Base-by-base conservation (phyloP, 2,888 invertebrate species). In the Andrena chrysosceles region DNA sequence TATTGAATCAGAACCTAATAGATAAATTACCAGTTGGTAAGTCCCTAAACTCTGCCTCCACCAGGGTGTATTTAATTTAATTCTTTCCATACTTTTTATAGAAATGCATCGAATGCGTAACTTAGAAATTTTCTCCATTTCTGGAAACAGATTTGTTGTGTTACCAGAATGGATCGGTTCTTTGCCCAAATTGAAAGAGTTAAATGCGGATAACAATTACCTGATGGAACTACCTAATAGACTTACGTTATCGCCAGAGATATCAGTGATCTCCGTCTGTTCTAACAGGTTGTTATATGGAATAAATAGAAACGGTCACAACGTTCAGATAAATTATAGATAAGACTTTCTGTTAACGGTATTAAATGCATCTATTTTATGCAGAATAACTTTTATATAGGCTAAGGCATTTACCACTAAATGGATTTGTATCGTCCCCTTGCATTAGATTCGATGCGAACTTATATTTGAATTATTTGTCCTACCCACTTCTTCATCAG, bases 91-190 rank as follows among this genome's bases (percentile, higher is more conserved):
- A 52, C 70, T 31, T 42, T 52, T 80, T 80, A 62, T 83, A 93
- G 93, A 91, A 68, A 87, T 93, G 86, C 86, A 82, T 56, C 70
- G 82, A 64, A 83, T 93, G 66, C 81, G 84, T 59, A 91, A 88
- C 81, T 87, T 93, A 31, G 90, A 90, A 79, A 85, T 84, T 48
- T 83, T 93, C 10, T 92, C 90, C 35, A 77, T 93, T 20, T 89
- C 89, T 76, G 87, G 87, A 67, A 93, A 93, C 78, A 88, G 89
- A 75, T 88, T 93, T 52, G 74, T 90, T 8, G 89, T 85, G 20
- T 75, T 93, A 54, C 93, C 93, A 29, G 93, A 93, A 83, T 93
- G 93, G 93, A 72, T 92, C 6, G 93, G 93, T 29, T 90, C 91
- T 2, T 84, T 93, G 20, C 87, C 90, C 48, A 90, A 87, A 71